These are phyloP conservation scores for Mungos mungo DNA, from an alignment of 2,113 vertebrate genomes.

Conservation along the genomic window DNA sequence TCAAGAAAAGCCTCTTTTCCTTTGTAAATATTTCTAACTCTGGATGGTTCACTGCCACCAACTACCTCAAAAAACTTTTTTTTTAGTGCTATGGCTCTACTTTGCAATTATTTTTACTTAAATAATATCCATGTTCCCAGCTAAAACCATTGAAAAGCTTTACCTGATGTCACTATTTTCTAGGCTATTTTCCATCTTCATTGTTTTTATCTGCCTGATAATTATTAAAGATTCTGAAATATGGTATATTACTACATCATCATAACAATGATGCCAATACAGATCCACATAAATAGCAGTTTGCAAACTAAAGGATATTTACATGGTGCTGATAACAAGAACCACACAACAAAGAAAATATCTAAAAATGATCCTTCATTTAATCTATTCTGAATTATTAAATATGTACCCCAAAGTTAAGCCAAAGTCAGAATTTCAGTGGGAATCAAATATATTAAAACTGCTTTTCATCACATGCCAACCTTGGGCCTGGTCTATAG, in stretches of 20 bases:
- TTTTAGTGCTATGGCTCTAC: neutral
- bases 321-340: neutral
- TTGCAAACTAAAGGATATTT: neutral
- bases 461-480: neutral
- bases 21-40: neutral
- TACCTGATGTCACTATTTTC: neutral
- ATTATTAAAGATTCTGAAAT: constrained; percentile 20
- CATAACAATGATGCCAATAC: neutral
- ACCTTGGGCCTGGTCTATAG: neutral
- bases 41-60: neutral
- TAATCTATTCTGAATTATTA: neutral
- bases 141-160: neutral
- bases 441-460: constrained; percentile 19
- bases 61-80: neutral
- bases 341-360: neutral
- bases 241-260: neutral
- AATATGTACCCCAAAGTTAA: neutral
- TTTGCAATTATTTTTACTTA: constrained; percentile 16
- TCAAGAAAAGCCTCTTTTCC: neutral
- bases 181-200: neutral
- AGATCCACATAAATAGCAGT: neutral
- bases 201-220: neutral
- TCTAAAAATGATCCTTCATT: neutral
- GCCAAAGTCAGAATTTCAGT: neutral
- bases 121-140: neutral